These are phyloP conservation scores for Eonycteris spelaea DNA, from an alignment of 2,113 vertebrate species.

Conservation along the genomic window DNA sequence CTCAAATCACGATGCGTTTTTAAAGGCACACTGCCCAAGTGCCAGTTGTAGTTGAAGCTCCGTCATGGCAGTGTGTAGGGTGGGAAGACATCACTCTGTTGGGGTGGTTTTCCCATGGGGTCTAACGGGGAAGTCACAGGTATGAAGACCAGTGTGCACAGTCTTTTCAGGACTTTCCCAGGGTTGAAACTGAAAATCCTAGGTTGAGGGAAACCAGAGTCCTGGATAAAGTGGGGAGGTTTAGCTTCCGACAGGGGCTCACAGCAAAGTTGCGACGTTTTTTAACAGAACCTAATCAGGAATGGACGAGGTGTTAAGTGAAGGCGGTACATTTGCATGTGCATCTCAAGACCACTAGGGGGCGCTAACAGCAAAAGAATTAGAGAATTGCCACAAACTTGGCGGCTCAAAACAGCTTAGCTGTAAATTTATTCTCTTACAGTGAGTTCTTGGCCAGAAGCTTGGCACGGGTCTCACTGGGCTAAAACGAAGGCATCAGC, in stretches of 20 bases:
- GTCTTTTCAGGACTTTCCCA: background rate
- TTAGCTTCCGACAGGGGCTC: background rate
- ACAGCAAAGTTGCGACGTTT: background rate
- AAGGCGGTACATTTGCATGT: background rate
- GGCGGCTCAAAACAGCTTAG: background rate
- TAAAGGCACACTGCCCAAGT: background rate
- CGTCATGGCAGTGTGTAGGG: accelerated
- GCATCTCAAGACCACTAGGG: conserved; percentile 11
- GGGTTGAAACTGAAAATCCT: background rate
- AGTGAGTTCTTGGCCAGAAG: background rate
- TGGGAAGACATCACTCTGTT: accelerated
- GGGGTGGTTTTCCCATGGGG: accelerated
- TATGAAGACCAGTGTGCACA: background rate
- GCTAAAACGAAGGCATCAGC: background rate
- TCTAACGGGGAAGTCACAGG: background rate
- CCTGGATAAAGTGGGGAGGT: background rate
- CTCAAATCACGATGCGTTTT: background rate
- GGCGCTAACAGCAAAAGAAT: background rate
- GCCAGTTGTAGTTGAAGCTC: background rate
- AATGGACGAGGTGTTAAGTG: background rate
- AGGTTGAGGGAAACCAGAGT: background rate
- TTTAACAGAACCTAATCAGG: background rate
- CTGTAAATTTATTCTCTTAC: no score
- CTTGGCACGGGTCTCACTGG: background rate
- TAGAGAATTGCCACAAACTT: background rate